Conservation (phyloP, 2,888 invertebrate genomes). For the Phortica okadai region DNA sequence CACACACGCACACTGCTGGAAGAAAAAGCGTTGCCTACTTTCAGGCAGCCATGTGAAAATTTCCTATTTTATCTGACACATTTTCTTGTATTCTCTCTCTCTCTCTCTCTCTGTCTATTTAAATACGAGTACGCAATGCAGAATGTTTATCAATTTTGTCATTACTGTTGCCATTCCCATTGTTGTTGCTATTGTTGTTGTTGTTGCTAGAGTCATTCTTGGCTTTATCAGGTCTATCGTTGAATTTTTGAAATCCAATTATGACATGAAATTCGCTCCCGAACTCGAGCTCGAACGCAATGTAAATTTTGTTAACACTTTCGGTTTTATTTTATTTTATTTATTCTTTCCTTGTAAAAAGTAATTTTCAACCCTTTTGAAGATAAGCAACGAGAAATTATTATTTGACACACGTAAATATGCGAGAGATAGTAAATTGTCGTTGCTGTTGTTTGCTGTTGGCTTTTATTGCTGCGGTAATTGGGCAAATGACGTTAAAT, state of each 20-base stretch:
- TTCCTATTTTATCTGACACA: conserved; percentile 32
- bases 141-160: not conserved
- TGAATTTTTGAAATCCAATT: conserved; percentile 57
- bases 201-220: not conserved
- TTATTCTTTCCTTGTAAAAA: not conserved
- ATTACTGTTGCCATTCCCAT: not conserved
- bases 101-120: not conserved
- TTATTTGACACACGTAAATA: conserved; percentile 69
- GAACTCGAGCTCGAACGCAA: conserved; percentile 40
- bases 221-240: not conserved
- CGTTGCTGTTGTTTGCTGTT: conserved; percentile 52
- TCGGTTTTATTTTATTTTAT: not conserved
- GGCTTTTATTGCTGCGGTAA: conserved; percentile 68
- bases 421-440: conserved; percentile 56
- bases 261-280: conserved; percentile 57
- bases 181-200: not conserved
- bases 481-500: conserved; percentile 66
- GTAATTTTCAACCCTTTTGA: not conserved
- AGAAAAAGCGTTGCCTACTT: conserved; percentile 6
- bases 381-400: conserved; percentile 55
- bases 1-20: not conserved
- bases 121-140: conserved; percentile 9
- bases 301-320: conserved; percentile 21
- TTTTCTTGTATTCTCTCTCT: not conserved
- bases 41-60: conserved; percentile 28